phyloP scores from a whole-genome alignment of 2,888 invertebrate genomes.

The Tetragnatha montana region DNA sequence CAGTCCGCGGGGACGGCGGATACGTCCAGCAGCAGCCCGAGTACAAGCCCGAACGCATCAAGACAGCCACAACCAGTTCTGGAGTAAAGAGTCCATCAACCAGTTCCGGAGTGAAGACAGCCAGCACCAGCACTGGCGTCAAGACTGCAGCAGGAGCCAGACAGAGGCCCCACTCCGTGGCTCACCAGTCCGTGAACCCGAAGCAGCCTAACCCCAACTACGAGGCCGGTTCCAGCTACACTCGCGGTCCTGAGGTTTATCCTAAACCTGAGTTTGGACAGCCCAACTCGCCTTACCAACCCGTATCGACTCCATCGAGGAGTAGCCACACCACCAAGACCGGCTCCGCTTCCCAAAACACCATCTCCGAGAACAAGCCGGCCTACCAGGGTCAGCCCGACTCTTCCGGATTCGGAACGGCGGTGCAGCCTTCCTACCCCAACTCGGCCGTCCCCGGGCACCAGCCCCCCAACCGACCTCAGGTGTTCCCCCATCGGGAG shows the following conservation, averaged over 20 bases:
- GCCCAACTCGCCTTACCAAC: constrained; percentile 46
- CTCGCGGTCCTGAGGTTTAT: constrained; percentile 59
- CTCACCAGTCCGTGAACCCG: constrained; percentile 25
- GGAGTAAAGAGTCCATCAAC: not conserved
- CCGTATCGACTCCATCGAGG: constrained; percentile 62
- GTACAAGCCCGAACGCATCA: constrained; percentile 34
- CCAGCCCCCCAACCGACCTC: constrained; percentile 60
- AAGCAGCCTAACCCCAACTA: constrained; percentile 58
- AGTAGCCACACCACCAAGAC: constrained; percentile 33
- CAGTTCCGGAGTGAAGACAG: constrained; percentile 47
- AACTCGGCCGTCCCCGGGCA: constrained; percentile 57
- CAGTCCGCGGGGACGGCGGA: constrained; percentile 33
- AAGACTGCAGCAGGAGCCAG: constrained; percentile 34
- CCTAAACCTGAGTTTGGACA: constrained; percentile 67
- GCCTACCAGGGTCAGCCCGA: constrained; percentile 24
- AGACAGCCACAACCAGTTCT: constrained; percentile 10
- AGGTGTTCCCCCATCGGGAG: constrained; percentile 67
- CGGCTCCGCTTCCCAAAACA: constrained; percentile 61
- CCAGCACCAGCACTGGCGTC: constrained; percentile 13
- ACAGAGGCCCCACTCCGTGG: constrained; percentile 35
- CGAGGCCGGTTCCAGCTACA: constrained; percentile 54
- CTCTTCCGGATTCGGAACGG: constrained; percentile 30
- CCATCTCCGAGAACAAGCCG: constrained; percentile 46
- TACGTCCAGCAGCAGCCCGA: constrained; percentile 38
- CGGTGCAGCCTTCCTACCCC: constrained; percentile 44